These are phyloP conservation scores for Danaus chrysippus DNA, from an alignment of 2,888 invertebrate species.

Conservation along the genomic window DNA sequence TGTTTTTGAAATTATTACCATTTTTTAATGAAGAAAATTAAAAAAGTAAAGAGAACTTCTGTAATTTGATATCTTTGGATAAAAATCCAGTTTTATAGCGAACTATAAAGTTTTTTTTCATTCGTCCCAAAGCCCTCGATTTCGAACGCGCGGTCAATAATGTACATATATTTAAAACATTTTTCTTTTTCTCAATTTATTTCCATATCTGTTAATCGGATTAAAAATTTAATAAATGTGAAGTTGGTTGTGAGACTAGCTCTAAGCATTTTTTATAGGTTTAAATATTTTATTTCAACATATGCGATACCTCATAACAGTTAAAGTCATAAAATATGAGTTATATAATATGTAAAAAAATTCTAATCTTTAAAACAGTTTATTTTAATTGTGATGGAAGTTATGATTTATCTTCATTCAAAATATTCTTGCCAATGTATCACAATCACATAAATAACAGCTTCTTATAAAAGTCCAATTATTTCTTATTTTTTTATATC, in stretches of 20 bases:
- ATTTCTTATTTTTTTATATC: conserved; percentile 34
- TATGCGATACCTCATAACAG: not conserved
- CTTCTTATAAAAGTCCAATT: conserved; percentile 34
- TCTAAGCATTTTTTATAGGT: conserved; percentile 13
- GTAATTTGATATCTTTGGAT: conserved; percentile 24
- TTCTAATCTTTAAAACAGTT: not conserved
- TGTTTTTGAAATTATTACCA: no score
- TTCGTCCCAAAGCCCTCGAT: conserved; percentile 47
- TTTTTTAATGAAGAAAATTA: conserved; percentile 13
- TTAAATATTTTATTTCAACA: conserved; percentile 10
- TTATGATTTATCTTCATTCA: conserved; percentile 15
- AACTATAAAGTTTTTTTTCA: conserved; percentile 48
- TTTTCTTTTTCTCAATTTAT: conserved; percentile 29
- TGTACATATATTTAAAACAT: conserved; percentile 48
- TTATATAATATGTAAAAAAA: conserved; percentile 1
- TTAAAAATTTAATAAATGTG: conserved; percentile 27
- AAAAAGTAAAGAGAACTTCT: conserved; percentile 19
- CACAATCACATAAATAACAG: conserved; percentile 31
- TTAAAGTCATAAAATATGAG: conserved; percentile 1
- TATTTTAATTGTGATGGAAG: conserved; percentile 4
- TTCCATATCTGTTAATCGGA: conserved; percentile 39
- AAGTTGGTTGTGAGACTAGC: conserved; percentile 9
- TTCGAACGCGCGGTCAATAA: conserved; percentile 43
- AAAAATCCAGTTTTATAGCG: conserved; percentile 48
- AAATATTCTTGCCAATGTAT: conserved; percentile 23